Conservation (phyloP, 2,888 invertebrate species). For the Melipona beecheii region DNA sequence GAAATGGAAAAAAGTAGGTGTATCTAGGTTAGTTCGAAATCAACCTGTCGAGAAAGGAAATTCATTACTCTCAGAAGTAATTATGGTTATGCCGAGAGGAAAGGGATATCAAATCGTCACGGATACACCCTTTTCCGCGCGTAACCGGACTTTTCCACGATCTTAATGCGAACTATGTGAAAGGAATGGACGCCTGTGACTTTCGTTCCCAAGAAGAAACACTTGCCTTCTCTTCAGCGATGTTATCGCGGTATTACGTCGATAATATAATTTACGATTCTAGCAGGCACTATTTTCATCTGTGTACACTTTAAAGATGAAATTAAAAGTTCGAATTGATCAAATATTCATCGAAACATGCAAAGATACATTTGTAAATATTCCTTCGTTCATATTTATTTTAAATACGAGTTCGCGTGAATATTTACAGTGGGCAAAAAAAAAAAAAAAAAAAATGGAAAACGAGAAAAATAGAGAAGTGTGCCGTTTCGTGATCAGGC, state of each 20-base stretch:
- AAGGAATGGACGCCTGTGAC: conserved; percentile 73
- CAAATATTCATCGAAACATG: no score
- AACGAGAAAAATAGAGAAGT: not conserved
- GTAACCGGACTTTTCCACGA: conserved; percentile 62
- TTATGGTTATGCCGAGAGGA: not conserved
- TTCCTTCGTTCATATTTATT: no score
- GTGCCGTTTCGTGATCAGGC: not conserved
- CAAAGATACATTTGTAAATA: no score
- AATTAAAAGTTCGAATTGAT: no score
- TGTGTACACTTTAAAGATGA: no score
- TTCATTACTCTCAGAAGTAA: not conserved
- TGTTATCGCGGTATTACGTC: conserved; percentile 3
- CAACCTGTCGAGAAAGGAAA: not conserved
- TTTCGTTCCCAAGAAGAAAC: conserved; percentile 75
- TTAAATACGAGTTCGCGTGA: no score
- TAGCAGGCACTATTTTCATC: not conserved
- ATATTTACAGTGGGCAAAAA: no score
- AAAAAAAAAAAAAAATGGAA: not conserved
- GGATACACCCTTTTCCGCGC: conserved; percentile 43
- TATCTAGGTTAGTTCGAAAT: not conserved
- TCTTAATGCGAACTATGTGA: conserved; percentile 67
- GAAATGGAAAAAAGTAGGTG: not conserved
- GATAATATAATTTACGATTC: no score
- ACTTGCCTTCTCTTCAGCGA: conserved; percentile 61
- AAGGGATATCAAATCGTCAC: not conserved